phyloP scores from a whole-genome alignment of 2,888 invertebrate species.

The Chouioia cunea region DNA sequence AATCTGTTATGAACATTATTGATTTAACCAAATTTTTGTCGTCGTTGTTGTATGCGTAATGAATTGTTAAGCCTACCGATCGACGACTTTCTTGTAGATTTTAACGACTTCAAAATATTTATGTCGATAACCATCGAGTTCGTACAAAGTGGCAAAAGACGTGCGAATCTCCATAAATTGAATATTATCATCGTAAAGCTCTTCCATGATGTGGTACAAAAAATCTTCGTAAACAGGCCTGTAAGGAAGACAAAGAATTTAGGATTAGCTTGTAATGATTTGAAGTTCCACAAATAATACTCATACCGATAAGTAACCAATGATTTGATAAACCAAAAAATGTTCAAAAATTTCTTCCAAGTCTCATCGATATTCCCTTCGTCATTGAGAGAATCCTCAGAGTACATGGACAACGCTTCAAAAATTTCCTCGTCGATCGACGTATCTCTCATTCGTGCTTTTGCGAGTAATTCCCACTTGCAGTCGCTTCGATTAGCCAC shows the following conservation, averaged over 20 bases:
- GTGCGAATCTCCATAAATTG: slow-evolving; percentile 80
- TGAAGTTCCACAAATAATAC: not conserved
- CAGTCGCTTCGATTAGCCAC: slow-evolving; percentile 45
- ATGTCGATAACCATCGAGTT: slow-evolving; percentile 74
- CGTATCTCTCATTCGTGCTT: slow-evolving; percentile 48
- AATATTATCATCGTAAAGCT: slow-evolving; percentile 77
- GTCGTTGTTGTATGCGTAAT: too few relatives aligned
- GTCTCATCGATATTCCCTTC: slow-evolving; percentile 26
- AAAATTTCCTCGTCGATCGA: slow-evolving; percentile 72
- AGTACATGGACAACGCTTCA: slow-evolving; percentile 72
- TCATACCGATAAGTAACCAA: slow-evolving; percentile 58
- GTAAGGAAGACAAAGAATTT: slow-evolving; percentile 10
- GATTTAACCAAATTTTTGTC: too few relatives aligned
- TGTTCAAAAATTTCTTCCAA: slow-evolving; percentile 47
- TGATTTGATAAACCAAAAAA: slow-evolving; percentile 44
- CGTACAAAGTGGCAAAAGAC: slow-evolving; percentile 75
- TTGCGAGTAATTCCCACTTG: slow-evolving; percentile 57
- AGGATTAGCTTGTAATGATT: not conserved
- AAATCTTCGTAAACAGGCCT: slow-evolving; percentile 77
- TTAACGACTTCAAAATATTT: slow-evolving; percentile 71
- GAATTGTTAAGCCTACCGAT: slow-evolving; percentile 56
- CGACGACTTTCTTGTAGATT: slow-evolving; percentile 72
- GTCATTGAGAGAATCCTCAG: slow-evolving; percentile 66
- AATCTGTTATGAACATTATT: slow-evolving; percentile 66
- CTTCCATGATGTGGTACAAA: slow-evolving; percentile 74